Evolutionary conservation across 2,888 invertebrate genomes (phyloP).

Genomic region (Serripes groenlandicus): DNA sequence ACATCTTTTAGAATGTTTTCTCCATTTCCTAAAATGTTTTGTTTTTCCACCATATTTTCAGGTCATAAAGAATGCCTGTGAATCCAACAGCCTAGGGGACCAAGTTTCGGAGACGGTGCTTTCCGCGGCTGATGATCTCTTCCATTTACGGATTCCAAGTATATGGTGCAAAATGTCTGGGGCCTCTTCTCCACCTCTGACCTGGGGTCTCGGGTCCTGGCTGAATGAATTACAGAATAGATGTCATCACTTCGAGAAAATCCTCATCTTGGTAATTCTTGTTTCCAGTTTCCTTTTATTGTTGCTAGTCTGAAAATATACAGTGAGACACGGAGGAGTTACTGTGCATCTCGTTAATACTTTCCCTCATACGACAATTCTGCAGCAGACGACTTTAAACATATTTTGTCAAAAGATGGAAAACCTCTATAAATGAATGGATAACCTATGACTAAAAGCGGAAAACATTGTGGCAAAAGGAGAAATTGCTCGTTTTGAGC

Average conservation of each 20-base stretch:
- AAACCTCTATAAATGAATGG: no score
- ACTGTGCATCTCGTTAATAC: no score
- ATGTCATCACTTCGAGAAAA: slow-evolving; percentile 85
- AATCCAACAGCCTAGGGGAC: slow-evolving; percentile 82
- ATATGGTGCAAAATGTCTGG: slow-evolving; percentile 84
- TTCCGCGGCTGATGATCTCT: slow-evolving; percentile 84
- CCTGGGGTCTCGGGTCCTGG: slow-evolving; percentile 83
- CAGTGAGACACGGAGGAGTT: no score
- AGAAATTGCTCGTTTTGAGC: no score
- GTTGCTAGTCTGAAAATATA: no score
- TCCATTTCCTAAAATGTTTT: background rate
- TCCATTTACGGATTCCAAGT: slow-evolving; percentile 83
- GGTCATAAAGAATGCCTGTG: slow-evolving; percentile 83
- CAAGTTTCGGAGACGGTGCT: slow-evolving; percentile 80
- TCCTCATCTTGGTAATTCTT: slow-evolving; percentile 79
- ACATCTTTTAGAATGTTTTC: background rate
- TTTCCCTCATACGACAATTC: no score
- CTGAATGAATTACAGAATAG: slow-evolving; percentile 83
- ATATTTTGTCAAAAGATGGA: no score
- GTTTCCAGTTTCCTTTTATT: no score
- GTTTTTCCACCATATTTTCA: slow-evolving; percentile 65
- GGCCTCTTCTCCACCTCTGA: slow-evolving; percentile 83
- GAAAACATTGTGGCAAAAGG: no score
- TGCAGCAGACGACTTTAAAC: no score
- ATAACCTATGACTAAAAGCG: no score